A percentile compares a stretch with the other conserved stretches of the same genome.
phyloP scores from a whole-genome alignment of 2,888 invertebrate species.

The Drosophila yooni region DNA sequence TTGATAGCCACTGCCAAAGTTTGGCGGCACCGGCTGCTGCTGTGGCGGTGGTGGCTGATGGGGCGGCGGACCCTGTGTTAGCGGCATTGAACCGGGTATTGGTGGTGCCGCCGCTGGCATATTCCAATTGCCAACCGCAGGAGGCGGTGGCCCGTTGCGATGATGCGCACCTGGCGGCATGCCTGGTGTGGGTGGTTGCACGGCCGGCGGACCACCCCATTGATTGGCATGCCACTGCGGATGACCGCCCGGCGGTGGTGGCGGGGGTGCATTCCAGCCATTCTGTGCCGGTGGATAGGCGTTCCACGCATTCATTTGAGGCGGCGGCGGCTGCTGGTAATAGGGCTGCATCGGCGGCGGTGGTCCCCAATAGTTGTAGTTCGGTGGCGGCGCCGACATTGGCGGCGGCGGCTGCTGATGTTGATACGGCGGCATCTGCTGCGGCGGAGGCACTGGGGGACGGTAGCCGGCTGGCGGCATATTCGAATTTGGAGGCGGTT shows the following conservation, averaged over 20 bases:
- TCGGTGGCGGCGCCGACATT: slow-evolving; percentile 77
- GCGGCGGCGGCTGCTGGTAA: slow-evolving; percentile 85
- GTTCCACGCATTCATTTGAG: slow-evolving; percentile 80
- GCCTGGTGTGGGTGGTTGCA: slow-evolving; percentile 64
- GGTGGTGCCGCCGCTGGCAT: slow-evolving; percentile 61
- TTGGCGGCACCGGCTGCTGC: slow-evolving; percentile 62
- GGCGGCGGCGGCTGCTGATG: slow-evolving; percentile 72
- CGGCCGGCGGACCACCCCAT: slow-evolving; percentile 73
- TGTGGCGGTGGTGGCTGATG: slow-evolving; percentile 53
- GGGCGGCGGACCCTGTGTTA: slow-evolving; percentile 61
- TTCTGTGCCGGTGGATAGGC: slow-evolving; percentile 77
- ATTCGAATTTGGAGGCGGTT: slow-evolving; percentile 50
- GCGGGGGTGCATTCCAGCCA: slow-evolving; percentile 80
- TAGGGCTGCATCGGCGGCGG: slow-evolving; percentile 75
- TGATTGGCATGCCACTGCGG: slow-evolving; percentile 74
- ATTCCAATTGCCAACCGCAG: slow-evolving; percentile 66
- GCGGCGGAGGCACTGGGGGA: slow-evolving; percentile 68
- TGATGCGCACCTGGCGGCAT: slow-evolving; percentile 56
- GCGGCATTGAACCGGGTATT: slow-evolving; percentile 62
- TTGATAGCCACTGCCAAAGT: slow-evolving; percentile 89
- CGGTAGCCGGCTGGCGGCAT: slow-evolving; percentile 63
- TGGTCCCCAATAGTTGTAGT: slow-evolving; percentile 82
- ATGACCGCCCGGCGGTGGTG: slow-evolving; percentile 71
- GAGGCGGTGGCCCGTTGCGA: slow-evolving; percentile 69
- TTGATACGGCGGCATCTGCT: slow-evolving; percentile 69